phyloP scores from a whole-genome alignment of 2,797 vertebrate species.

The Pipistrellus pygmaeus region DNA sequence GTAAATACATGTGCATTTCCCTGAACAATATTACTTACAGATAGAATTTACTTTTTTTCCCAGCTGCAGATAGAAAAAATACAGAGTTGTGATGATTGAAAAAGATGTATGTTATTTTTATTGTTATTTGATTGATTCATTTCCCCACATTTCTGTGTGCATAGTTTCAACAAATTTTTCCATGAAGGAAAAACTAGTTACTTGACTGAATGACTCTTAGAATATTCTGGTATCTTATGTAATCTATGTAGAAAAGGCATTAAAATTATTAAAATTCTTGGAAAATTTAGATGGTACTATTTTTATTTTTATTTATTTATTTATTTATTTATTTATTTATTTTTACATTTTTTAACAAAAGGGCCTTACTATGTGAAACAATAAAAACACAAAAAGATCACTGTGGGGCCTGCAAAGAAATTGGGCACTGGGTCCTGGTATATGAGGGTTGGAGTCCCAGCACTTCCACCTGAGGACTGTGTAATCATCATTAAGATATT shows the following conservation, averaged over 20 bases:
- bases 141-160: background rate
- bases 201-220: background rate
- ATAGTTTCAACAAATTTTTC: background rate
- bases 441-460: background rate
- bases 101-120: background rate
- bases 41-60: conserved; percentile 24
- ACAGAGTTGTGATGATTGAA: background rate
- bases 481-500: background rate
- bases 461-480: accelerated
- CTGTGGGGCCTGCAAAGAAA: background rate
- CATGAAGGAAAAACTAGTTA: background rate
- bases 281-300: background rate
- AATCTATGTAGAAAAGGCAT: background rate
- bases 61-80: background rate
- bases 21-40: background rate
- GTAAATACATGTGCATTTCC: conserved; percentile 48
- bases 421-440: background rate
- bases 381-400: background rate
- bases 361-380: background rate
- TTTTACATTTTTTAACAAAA: conserved; percentile 20
- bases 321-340: background rate
- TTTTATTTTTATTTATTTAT: background rate
- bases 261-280: conserved; percentile 4
- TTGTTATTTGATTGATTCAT: background rate
- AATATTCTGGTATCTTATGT: background rate